Base-by-base conservation (phyloP, 2,888 invertebrate species). In the Rotaria magnacalcarata region DNA sequence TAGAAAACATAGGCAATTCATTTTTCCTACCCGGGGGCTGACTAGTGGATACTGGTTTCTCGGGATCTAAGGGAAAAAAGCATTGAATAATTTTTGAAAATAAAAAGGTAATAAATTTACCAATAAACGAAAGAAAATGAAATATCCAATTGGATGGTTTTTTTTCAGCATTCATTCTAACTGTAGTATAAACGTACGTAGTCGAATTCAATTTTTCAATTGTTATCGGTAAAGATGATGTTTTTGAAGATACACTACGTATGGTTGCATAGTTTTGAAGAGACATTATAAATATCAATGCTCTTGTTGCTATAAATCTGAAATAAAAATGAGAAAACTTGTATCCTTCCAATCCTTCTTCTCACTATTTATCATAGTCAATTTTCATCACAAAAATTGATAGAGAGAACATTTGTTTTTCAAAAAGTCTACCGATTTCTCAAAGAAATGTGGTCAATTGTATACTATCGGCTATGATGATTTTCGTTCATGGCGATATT, bases 221-320 rank as follows among this genome's bases (percentile, higher is more conserved):
- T 43, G 47, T 47, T n/a, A 47, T 80, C 14, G 80, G 80, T 47
- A 47, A 47, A 11, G 47, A 47, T 0, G 80, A 80, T 80, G 80
- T 4, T 80, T 24, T 80, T 47, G 47, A 43, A 11, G 47, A 47
- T n/a, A 80, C n/a, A 80, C 47, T 47, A 8, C 80, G 80, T n/a
- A 80, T 80, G 0, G 80, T 80, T 47, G 47, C 47, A 80, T 80
- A 80, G 47, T 43, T n/a, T 80, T 47, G 24, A 41, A 80, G 7
- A 43, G 0, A 14, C 80, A 80, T 80, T 7, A 80, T 19, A 8
- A 80, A 47, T 24, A 80, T 47, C 47, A 47, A 47, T 80, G 47
- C 24, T 80, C 47, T 80, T n/a, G 80, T 80, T 47, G 80, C 7
- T 47, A 80, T 80, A 80, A n/a, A 34, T 67, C 67, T 67, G 34